Conservation (phyloP, 2,797 vertebrate genomes). For the Characodon lateralis region DNA sequence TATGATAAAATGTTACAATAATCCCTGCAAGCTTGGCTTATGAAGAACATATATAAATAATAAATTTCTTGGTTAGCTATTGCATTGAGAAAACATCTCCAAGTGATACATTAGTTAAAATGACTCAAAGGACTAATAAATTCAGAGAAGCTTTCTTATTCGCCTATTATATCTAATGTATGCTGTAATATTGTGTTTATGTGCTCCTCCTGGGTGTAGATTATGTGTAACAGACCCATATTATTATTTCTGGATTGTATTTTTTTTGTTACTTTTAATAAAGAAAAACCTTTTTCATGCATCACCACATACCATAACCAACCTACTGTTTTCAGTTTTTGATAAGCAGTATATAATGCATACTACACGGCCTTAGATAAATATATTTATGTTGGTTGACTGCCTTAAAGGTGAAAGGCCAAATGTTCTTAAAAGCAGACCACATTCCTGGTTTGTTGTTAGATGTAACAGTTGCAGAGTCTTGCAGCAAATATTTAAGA, state of each 20-base stretch:
- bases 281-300: conserved; percentile 8
- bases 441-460: conserved; percentile 36
- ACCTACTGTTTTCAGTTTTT: background rate
- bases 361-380: background rate
- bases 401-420: conserved; percentile 23
- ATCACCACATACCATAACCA: background rate
- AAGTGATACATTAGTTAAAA: conserved; percentile 26
- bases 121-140: conserved; percentile 26
- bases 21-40: conserved; percentile 19
- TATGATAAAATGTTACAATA: conserved; percentile 20
- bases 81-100: conserved; percentile 12
- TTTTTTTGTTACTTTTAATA: background rate
- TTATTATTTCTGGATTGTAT: conserved; percentile 1
- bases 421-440: conserved; percentile 38
- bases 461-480: conserved; percentile 54
- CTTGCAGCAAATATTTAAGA: conserved; percentile 65
- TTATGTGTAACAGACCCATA: background rate
- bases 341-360: background rate
- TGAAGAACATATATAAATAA: conserved; percentile 31
- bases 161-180: conserved; percentile 18
- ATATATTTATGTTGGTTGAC: conserved; percentile 10
- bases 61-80: conserved; percentile 23
- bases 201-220: background rate
- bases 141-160: conserved; percentile 12
- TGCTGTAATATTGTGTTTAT: background rate